Percentiles rank a stretch among this genome's conserved stretches.
Evolutionary conservation across 2,797 vertebrate genomes (phyloP).

Genomic region (Hypotaenidia philippensis): DNA sequence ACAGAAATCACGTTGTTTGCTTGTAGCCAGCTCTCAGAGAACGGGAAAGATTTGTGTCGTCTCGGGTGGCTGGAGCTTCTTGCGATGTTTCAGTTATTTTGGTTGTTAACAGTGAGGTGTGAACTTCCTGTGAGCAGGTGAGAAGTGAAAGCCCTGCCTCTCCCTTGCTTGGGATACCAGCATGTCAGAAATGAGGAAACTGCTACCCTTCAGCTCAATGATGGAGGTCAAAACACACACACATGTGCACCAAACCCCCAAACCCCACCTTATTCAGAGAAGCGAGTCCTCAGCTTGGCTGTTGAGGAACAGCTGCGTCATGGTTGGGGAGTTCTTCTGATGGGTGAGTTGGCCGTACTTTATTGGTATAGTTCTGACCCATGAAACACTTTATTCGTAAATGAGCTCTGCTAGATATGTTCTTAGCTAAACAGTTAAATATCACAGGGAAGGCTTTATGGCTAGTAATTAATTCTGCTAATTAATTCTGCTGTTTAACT

Average conservation of each 20-base stretch:
- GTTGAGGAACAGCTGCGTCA: not conserved
- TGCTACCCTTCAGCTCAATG: not conserved
- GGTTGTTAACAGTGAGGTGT: not conserved
- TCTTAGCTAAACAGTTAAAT: not conserved
- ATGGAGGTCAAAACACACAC: not conserved
- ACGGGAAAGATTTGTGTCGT: not conserved
- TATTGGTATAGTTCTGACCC: not conserved
- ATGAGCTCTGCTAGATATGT: not conserved
- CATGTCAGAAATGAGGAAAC: not conserved
- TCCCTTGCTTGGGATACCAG: not conserved
- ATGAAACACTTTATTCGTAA: not conserved
- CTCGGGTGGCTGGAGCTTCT: not conserved
- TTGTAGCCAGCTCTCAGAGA: not conserved
- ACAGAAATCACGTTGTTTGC: not conserved
- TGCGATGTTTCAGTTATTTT: not conserved
- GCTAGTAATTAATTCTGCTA: not conserved
- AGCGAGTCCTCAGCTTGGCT: not conserved
- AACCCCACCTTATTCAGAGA: not conserved
- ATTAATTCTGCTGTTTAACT: not conserved
- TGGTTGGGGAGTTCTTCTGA: not conserved
- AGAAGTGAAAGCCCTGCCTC: constrained; percentile 32
- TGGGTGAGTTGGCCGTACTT: not conserved
- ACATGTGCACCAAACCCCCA: no score
- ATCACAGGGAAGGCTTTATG: not conserved
- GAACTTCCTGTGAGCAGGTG: constrained; percentile 36